Evolutionary conservation across 2,888 invertebrate genomes (phyloP).

Genomic region (Plutella xylostella): DNA sequence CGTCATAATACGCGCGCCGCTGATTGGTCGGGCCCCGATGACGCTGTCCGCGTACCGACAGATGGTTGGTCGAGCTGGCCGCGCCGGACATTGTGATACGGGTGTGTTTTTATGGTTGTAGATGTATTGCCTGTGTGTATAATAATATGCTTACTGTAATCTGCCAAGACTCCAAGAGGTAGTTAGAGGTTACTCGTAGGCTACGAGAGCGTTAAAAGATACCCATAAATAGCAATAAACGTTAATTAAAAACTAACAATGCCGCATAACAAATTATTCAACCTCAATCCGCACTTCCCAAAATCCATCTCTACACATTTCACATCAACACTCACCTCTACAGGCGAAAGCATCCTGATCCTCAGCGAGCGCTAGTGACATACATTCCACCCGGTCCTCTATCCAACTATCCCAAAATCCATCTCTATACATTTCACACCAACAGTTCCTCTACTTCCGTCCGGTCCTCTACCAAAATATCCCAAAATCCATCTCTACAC

Average conservation of each 20-base stretch:
- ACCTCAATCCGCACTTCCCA: no score
- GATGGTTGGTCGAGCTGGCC: conserved; percentile 95
- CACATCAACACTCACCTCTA: neutral
- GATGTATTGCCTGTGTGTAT: neutral
- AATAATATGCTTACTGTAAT: neutral
- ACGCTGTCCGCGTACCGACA: conserved; percentile 88
- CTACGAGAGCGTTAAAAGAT: no score
- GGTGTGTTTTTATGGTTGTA: conserved; percentile 39
- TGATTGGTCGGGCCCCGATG: conserved; percentile 80
- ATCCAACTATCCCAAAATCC: no score
- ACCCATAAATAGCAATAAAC: no score
- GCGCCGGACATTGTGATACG: conserved; percentile 84
- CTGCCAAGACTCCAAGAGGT: no score
- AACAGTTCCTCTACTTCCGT: no score
- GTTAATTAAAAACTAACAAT: no score
- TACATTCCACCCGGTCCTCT: conserved; percentile 26
- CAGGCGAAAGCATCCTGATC: conserved; percentile 89
- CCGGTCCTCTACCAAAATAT: no score
- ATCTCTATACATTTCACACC: no score
- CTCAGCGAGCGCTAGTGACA: conserved; percentile 55
- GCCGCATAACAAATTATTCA: neutral
- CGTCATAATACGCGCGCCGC: conserved; percentile 89
- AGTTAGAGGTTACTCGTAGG: no score
- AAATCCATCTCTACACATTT: no score
- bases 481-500: no score